phyloP scores from a whole-genome alignment of 1,140 invertebrate species.

The Zaprionus tsacasi region DNA sequence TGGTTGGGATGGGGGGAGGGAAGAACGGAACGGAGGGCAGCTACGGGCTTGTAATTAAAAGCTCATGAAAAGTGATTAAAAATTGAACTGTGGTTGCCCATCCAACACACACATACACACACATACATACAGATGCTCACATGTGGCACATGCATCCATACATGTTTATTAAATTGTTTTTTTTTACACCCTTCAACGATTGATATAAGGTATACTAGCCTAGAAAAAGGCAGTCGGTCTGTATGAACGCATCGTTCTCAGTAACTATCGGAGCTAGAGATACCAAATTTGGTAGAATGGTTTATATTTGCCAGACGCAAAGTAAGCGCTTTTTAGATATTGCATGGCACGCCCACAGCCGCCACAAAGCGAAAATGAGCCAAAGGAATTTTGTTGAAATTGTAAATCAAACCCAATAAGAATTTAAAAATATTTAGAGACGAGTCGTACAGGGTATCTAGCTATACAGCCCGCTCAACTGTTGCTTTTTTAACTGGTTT shows the following conservation, averaged over 20 bases:
- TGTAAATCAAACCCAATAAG: too few species aligned
- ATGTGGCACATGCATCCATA: constrained; percentile 9
- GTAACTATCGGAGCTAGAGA: too few species aligned
- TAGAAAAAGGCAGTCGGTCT: neutral
- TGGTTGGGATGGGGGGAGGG: neutral
- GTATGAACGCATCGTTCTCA: too few species aligned
- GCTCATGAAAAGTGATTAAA: constrained; percentile 81
- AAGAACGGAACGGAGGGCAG: neutral
- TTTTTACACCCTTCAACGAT: constrained; percentile 18
- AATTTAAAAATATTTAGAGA: too few species aligned
- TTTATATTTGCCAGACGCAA: too few species aligned
- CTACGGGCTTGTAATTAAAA: constrained; percentile 70
- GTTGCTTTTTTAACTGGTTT: constrained; percentile 12
- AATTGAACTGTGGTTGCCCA: constrained; percentile 66
- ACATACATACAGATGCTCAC: constrained; percentile 13
- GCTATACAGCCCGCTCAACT: neutral
- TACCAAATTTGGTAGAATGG: too few species aligned
- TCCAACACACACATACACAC: neutral
- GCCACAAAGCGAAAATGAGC: too few species aligned
- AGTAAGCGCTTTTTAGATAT: too few species aligned
- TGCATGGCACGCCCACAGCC: too few species aligned
- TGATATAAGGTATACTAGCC: neutral
- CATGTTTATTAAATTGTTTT: constrained; percentile 67
- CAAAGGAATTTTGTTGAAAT: too few species aligned
- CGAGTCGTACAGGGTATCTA: neutral